Evolutionary conservation across 2,797 vertebrate species (phyloP).

Genomic region (Melanotaenia maccullochi): DNA sequence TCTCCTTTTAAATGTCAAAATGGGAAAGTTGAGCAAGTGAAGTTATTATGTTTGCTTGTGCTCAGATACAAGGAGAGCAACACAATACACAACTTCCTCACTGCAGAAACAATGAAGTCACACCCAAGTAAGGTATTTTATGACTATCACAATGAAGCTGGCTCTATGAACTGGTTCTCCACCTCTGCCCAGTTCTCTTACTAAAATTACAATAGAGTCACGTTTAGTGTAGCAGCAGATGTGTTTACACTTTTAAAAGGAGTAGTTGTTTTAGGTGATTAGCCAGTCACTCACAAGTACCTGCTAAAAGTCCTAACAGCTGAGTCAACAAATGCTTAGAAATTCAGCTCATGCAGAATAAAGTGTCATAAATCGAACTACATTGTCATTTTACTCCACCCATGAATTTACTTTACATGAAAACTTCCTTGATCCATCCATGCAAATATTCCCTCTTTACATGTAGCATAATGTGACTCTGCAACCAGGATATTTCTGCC

Average conservation of each 20-base stretch:
- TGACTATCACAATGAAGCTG: background rate
- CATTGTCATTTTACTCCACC: background rate
- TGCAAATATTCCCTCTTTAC: conserved; percentile 49
- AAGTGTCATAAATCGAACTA: background rate
- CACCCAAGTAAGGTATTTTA: conserved; percentile 44
- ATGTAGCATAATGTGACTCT: background rate
- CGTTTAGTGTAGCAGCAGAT: background rate
- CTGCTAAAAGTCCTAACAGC: background rate
- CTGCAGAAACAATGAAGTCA: conserved; percentile 39
- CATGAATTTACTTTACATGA: conserved; percentile 3
- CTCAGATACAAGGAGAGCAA: conserved; percentile 8
- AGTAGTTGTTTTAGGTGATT: conserved; percentile 2
- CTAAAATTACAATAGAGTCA: background rate
- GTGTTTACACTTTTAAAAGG: conserved; percentile 33
- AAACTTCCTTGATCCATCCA: conserved; percentile 1
- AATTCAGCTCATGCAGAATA: background rate
- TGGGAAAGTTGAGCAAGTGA: background rate
- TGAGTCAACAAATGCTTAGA: background rate
- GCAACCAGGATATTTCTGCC: conserved; percentile 5
- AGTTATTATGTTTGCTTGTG: background rate
- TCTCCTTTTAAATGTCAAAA: background rate
- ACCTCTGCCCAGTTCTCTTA: background rate
- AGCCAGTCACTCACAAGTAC: background rate
- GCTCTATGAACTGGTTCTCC: background rate
- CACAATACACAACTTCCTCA: conserved; percentile 43